A percentile compares a stretch with the other conserved stretches of the same genome.
phyloP scores from a whole-genome alignment of 2,888 invertebrate species.

The Cepaea hortensis region DNA sequence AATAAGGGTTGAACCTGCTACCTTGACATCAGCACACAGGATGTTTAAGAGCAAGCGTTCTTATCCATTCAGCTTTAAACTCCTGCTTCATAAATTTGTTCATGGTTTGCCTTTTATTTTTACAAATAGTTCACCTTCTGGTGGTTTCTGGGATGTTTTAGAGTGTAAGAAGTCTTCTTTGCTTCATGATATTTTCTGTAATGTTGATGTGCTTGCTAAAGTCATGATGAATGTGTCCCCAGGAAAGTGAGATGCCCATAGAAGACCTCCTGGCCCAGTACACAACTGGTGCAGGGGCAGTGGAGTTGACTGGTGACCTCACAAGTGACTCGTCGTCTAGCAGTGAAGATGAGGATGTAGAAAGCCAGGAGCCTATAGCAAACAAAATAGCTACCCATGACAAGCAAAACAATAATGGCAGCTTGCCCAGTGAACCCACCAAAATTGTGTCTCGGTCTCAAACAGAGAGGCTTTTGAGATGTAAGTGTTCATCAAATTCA shows the following conservation, averaged over 20 bases:
- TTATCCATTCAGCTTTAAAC: too few species aligned
- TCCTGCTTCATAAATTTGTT: too few species aligned
- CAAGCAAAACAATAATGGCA: conserved; percentile 71
- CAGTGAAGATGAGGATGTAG: conserved; percentile 76
- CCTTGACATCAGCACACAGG: too few species aligned
- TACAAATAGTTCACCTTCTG: too few species aligned
- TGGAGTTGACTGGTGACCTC: conserved; percentile 47
- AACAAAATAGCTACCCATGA: conserved; percentile 76
- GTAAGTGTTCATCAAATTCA: conserved; percentile 77
- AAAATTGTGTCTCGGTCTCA: conserved; percentile 73
- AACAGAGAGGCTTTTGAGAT: conserved; percentile 80
- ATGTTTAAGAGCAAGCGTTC: too few species aligned
- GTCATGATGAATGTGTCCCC: conserved; percentile 42
- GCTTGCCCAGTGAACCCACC: conserved; percentile 72
- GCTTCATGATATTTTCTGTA: not conserved
- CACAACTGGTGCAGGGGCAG: conserved; percentile 21
- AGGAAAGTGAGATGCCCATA: conserved; percentile 96
- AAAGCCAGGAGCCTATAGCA: conserved; percentile 76
- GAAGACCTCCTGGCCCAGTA: conserved; percentile 94
- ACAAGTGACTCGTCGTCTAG: conserved; percentile 56
- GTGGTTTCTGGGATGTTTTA: too few species aligned
- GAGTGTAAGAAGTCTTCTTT: not conserved
- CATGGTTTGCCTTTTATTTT: too few species aligned
- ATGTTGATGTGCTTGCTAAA: not conserved
- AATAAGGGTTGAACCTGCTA: too few species aligned